Evolutionary conservation across 1,140 invertebrate species (phyloP).

Genomic region (Brachionus manjavacas): DNA sequence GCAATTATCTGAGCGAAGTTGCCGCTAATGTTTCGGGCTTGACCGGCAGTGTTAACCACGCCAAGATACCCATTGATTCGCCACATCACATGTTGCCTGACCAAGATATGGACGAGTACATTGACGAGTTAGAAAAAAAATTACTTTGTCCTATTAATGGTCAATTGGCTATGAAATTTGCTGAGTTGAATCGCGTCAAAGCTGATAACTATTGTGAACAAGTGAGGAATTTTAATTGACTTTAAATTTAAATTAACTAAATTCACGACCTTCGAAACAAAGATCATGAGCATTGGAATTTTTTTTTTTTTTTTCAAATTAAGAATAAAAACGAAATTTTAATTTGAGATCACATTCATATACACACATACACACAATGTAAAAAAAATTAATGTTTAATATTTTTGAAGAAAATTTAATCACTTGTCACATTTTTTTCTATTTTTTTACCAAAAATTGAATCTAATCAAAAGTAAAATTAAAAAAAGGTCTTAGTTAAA

Average conservation of each 20-base stretch:
- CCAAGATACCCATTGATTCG: neutral
- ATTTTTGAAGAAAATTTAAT: no score
- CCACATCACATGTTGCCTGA: neutral
- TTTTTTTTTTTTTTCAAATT: no score
- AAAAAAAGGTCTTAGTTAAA: neutral
- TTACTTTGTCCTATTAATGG: neutral
- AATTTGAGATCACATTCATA: no score
- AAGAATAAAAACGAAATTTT: no score
- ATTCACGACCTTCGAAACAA: neutral
- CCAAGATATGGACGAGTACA: neutral
- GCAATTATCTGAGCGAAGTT: neutral
- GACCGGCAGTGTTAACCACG: neutral
- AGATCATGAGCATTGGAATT: neutral
- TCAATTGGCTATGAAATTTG: constrained; percentile 31
- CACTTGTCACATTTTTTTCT: no score
- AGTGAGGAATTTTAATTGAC: neutral
- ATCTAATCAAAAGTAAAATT: neutral
- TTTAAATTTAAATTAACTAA: neutral
- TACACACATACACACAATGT: no score
- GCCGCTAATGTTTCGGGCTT: constrained; percentile 4
- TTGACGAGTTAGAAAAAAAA: constrained; percentile 1
- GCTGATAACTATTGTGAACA: constrained; percentile 19
- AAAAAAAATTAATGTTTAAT: no score
- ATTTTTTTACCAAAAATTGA: no score
- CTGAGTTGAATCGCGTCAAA: constrained; percentile 1